Conservation (phyloP, 92 coral and sea anemone genomes). For the Ricordea florida region DNA sequence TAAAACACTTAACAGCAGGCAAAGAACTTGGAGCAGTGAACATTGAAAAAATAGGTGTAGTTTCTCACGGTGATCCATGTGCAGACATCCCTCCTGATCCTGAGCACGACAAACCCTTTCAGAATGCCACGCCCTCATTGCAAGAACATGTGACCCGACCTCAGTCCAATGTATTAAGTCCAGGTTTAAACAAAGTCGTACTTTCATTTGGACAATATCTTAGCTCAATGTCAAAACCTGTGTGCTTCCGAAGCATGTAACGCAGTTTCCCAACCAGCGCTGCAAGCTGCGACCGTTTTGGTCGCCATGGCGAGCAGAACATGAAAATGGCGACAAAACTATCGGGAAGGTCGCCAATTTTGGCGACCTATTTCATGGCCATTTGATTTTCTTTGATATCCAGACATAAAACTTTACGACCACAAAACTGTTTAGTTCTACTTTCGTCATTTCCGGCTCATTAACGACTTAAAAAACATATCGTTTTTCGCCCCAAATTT, state of each 20-base stretch:
- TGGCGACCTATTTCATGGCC: no score
- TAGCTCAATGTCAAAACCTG: slow-evolving; percentile 4
- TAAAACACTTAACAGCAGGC: slow-evolving; percentile 25
- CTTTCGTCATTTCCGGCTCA: no score
- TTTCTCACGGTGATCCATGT: slow-evolving; percentile 34
- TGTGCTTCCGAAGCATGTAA: slow-evolving; percentile 61
- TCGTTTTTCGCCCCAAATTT: no score
- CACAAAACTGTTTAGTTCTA: no score
- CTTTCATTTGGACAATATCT: slow-evolving; percentile 48
- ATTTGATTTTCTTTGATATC: no score
- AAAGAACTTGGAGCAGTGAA: slow-evolving; percentile 38
- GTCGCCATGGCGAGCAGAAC: no score
- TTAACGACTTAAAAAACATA: no score
- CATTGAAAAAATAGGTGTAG: slow-evolving; percentile 53
- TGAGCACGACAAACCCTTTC: background rate
- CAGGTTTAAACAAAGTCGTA: slow-evolving; percentile 49
- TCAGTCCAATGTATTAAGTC: background rate
- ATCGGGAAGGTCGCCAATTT: no score
- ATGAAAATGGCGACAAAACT: no score
- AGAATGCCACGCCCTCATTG: background rate
- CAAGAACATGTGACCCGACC: background rate
- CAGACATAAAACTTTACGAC: no score
- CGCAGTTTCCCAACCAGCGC: slow-evolving; percentile 32
- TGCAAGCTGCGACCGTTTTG: no score
- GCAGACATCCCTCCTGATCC: slow-evolving; percentile 1